Evolutionary conservation across 2,888 invertebrate genomes (phyloP), one percentile per base, ranked within the genome.

Genomic region (Aspidiotus rigidus): DNA sequence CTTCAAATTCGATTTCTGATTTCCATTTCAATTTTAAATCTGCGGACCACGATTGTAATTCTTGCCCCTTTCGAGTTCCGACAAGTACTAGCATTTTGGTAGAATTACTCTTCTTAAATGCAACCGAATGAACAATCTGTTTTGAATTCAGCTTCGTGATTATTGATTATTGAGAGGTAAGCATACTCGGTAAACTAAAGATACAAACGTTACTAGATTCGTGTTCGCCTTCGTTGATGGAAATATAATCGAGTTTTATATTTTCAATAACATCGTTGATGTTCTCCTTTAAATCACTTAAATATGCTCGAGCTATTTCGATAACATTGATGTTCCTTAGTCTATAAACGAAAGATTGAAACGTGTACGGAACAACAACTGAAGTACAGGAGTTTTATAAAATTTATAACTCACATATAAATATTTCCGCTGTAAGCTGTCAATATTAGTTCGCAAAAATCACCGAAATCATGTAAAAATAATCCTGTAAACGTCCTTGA

Each of bases 31-130:
- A 28, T 28, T 28, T 28, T 28, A 49, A 49, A 49, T 39, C 16
- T n/a, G 28, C 53, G 1, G 69, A 69, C 61, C 61, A 69, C 9
- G 61, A 17, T 15, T 42, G 54, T 61, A 69, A 69, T 69, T 69
- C 69, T 55, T 64, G 64, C n/a, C 55, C 40, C 0, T 39, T 41
- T 41, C 55, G 16, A 15, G 39, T 39, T 55, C 55, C 54, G 41
- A 44, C 40, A 40, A 64, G 16, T 9, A 64, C 41, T 15, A 64
- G 41, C 15, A 64, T 40, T 7, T 15, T 28, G 16, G 17, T 53
- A 10, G 39, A 40, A 16, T 10, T 16, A 16, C 15, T 55, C 16
- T 55, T 55, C 15, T 41, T 17, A 16, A 40, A 64, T 64, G 54
- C 64, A 49, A 49, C n/a, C n/a, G 49, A 49, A 49, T 13, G n/a